phyloP scores from a whole-genome alignment of 2,888 invertebrate species.

The Trilocha varians region DNA sequence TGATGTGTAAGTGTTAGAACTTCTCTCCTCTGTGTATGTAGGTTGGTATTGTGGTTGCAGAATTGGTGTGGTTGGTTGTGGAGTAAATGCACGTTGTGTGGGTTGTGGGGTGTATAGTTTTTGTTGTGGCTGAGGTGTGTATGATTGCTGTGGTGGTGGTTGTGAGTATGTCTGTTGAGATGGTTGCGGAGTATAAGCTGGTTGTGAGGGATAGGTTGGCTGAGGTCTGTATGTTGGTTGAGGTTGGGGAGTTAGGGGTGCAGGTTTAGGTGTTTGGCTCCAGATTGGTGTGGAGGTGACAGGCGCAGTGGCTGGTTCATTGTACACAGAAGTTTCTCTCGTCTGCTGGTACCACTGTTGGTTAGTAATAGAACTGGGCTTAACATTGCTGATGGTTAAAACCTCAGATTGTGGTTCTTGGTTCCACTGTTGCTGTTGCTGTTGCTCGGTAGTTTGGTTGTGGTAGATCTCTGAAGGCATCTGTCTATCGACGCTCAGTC shows the following conservation, averaged over 20 bases:
- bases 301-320: constrained; percentile 22
- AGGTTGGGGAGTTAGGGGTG: constrained; percentile 3
- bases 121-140: constrained; percentile 15
- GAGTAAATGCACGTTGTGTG: constrained; percentile 18
- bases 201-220: constrained; percentile 10
- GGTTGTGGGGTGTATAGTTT: constrained; percentile 16
- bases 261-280: constrained; percentile 8
- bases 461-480: constrained; percentile 53
- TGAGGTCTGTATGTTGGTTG: constrained; percentile 20
- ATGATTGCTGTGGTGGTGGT: constrained; percentile 20
- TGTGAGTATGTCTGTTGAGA: constrained; percentile 20
- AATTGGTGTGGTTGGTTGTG: constrained; percentile 19
- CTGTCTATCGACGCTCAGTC: constrained; percentile 60
- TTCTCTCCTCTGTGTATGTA: constrained; percentile 39
- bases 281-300: constrained; percentile 21
- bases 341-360: constrained; percentile 63
- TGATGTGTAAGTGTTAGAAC: constrained; percentile 28
- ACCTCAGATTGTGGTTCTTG: constrained; percentile 62
- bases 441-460: constrained; percentile 44
- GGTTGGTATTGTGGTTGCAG: constrained; percentile 25
- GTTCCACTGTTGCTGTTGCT: constrained; percentile 41
- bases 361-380: constrained; percentile 58
- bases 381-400: constrained; percentile 55
- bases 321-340: constrained; percentile 45
- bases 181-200: constrained; percentile 14